phyloP scores from a whole-genome alignment of 2,888 invertebrate genomes.

The Siphonodentalium dalli region DNA sequence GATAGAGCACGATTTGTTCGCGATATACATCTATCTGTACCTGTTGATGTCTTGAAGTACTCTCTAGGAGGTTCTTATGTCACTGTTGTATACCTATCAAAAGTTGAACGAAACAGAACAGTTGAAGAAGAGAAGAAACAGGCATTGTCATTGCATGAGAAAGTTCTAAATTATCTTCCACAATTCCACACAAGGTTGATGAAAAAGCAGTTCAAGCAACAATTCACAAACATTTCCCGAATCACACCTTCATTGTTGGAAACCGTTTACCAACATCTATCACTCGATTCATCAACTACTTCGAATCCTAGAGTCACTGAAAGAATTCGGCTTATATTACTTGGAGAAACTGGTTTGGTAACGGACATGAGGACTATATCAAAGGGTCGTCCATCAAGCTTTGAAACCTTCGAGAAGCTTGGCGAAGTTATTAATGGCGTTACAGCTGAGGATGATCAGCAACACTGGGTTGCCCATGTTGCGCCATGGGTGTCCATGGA shows the following conservation, averaged over 20 bases:
- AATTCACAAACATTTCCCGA: constrained; percentile 10
- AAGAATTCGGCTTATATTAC: constrained; percentile 18
- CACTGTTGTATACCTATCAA: constrained; percentile 12
- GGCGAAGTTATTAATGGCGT: constrained; percentile 5
- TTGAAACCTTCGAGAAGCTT: constrained; percentile 18
- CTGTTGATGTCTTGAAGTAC: constrained; percentile 21
- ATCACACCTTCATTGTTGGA: constrained; percentile 16
- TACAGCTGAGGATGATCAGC: constrained; percentile 26
- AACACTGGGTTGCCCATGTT: constrained; percentile 20
- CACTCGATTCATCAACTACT: constrained; percentile 18
- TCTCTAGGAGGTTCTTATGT: constrained; percentile 22
- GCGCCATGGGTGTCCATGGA: constrained; percentile 18
- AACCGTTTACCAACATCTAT: constrained; percentile 23
- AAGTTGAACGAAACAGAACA: constrained; percentile 5
- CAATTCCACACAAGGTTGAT: constrained; percentile 28
- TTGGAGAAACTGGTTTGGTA: constrained; percentile 21
- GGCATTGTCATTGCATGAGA: constrained; percentile 10
- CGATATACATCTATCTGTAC: constrained; percentile 16
- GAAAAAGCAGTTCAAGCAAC: constrained; percentile 12
- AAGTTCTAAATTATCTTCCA: constrained; percentile 3
- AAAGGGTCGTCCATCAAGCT: constrained; percentile 22
- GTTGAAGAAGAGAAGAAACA: constrained; percentile 16
- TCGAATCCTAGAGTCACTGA: constrained; percentile 19
- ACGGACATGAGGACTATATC: constrained; percentile 22
- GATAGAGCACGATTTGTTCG: constrained; percentile 15